Evolutionary conservation across 2,888 invertebrate genomes (phyloP), one percentile per base, ranked within the genome.

Genomic region (Lacanobia wlatinum): DNA sequence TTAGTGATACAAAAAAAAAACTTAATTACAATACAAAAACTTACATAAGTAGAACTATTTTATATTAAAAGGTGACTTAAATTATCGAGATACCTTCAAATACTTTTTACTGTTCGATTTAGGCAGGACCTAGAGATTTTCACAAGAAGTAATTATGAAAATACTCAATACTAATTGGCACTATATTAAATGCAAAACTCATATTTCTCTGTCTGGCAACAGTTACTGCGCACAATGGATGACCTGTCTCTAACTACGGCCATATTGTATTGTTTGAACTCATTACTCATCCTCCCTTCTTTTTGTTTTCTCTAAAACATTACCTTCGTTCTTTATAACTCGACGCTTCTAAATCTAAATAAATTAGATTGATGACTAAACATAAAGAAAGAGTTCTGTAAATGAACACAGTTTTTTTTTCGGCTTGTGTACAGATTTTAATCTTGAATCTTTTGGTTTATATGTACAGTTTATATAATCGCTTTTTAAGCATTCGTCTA

Each of bases 381-480:
- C 40, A 40, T 7, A 23, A 60, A 59, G n/a, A 58, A 58, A 28
- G n/a, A 58, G 58, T 58, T 58, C n/a, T 12, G n/a, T 59, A 14
- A 53, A 59, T 21, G 21, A 21, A 40, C 8, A 40, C n/a, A 40
- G 21, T 40, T 21, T 40, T 59, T 40, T 59, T 7, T 40, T 14
- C 21, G 14, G 14, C 8, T 21, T n/a, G n/a, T n/a, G n/a, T 59
- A 14, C 59, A 40, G 21, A 3, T 3, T 60, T 60, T 10, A 23
- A 40, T 21, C 21, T 21, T 21, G 34, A 40, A 43, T 21, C 16
- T 7, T 53, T 28, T 21, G 4, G 3, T 21, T 60, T 21, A 9
- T 2, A 14, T 9, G 8, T n/a, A 40, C 21, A 40, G 9, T 21
- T 38, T 10, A 23, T 43, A 4, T 16, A 43, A 43, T 60, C 43